A percentile compares a stretch with the other conserved stretches of the same genome.
Evolutionary conservation across 2,888 invertebrate species (phyloP).

Genomic region (Orthosia gothica): DNA sequence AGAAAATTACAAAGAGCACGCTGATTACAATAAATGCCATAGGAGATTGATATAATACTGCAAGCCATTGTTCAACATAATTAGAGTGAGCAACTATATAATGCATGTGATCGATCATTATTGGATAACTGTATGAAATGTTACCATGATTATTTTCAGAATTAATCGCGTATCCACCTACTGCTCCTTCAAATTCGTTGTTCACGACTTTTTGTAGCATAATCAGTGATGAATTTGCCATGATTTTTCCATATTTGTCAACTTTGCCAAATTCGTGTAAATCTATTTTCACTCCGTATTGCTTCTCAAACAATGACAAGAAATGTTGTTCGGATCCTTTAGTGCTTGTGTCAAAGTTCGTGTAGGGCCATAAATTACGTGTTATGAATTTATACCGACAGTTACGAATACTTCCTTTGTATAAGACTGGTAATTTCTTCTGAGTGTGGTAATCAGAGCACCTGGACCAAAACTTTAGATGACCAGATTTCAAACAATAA

Average conservation of each 20-base stretch:
- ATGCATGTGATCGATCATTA: slow-evolving; percentile 54
- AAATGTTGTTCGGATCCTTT: slow-evolving; percentile 68
- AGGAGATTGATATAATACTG: slow-evolving; percentile 41
- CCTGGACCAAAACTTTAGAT: slow-evolving; percentile 43
- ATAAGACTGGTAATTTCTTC: slow-evolving; percentile 5
- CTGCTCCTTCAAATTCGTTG: slow-evolving; percentile 70
- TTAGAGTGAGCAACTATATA: slow-evolving; percentile 54
- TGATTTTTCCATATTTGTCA: slow-evolving; percentile 68
- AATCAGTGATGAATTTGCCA: slow-evolving; percentile 53
- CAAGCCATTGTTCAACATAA: slow-evolving; percentile 57
- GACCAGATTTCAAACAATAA: slow-evolving; percentile 55
- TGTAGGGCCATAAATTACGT: slow-evolving; percentile 70
- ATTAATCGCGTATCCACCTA: slow-evolving; percentile 47
- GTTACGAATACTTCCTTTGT: slow-evolving; percentile 35
- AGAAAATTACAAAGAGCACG: slow-evolving; percentile 62
- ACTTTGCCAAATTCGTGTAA: slow-evolving; percentile 59
- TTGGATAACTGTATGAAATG: slow-evolving; percentile 65
- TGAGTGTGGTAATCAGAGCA: slow-evolving; percentile 42
- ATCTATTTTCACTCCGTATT: slow-evolving; percentile 62
- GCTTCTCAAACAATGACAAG: slow-evolving; percentile 64
- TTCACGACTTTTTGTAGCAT: slow-evolving; percentile 65
- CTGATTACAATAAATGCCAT: slow-evolving; percentile 29
- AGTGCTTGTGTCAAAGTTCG: slow-evolving; percentile 60
- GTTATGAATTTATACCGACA: slow-evolving; percentile 67
- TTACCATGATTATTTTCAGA: slow-evolving; percentile 7